A percentile compares a stretch with the other conserved stretches of the same genome.
These are phyloP conservation scores for Halichoeres trimaculatus DNA, from an alignment of 2,113 vertebrate species.

Conservation along the genomic window DNA sequence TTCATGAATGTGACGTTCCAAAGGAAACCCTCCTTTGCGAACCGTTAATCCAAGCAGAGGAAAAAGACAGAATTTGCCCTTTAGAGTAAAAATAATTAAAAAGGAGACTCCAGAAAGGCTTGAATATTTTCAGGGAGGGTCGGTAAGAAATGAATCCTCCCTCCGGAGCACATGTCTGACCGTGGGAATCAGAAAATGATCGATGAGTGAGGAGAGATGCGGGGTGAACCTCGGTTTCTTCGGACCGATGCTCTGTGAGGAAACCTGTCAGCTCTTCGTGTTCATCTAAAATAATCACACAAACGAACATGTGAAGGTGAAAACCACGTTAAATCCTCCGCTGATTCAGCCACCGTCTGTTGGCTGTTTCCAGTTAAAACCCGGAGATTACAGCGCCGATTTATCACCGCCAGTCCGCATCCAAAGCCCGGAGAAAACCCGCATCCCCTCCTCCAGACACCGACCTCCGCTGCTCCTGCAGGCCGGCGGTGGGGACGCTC, in stretches of 20 bases:
- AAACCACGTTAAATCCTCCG: slow-evolving; percentile 37
- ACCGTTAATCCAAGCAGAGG: neutral
- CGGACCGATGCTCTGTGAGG: neutral
- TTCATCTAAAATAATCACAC: neutral
- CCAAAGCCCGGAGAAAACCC: neutral
- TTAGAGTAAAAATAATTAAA: neutral
- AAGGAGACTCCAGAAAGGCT: neutral
- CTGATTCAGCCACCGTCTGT: slow-evolving; percentile 22
- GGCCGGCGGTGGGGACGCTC: neutral
- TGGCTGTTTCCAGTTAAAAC: slow-evolving; percentile 25
- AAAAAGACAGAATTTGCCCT: neutral
- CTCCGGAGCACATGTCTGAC: neutral
- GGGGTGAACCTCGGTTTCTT: neutral
- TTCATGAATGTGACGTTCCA: neutral
- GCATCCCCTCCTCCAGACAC: neutral
- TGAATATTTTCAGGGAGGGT: neutral
- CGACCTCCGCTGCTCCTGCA: slow-evolving; percentile 8
- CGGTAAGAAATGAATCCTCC: neutral
- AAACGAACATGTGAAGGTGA: neutral
- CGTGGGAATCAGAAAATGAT: no score
- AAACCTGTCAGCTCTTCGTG: no score
- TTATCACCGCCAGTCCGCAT: slow-evolving; percentile 2
- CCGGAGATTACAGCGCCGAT: slow-evolving; percentile 54
- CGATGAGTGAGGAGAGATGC: no score
- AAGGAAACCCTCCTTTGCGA: no score